Conservation (phyloP, 92 coral and sea anemone genomes). For the Anthopleura xanthogrammica region DNA sequence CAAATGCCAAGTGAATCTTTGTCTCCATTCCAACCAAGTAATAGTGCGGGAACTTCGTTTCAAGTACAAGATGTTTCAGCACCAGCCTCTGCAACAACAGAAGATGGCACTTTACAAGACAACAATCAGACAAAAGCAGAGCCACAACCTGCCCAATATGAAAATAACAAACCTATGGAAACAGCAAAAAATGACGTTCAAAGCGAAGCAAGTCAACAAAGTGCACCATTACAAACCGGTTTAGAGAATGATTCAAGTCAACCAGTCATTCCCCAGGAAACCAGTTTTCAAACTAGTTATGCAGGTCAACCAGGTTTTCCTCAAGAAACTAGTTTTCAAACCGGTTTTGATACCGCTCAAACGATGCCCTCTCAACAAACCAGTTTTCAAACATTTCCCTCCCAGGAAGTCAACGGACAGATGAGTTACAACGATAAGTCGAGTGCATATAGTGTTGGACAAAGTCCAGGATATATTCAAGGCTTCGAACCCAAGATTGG, state of each 20-base stretch:
- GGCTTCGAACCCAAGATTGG: slow-evolving; percentile 13
- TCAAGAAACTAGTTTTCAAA: background rate
- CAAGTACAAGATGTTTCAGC: background rate
- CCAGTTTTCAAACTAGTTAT: background rate
- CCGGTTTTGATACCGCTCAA: background rate
- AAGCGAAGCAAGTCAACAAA: background rate
- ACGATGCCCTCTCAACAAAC: background rate
- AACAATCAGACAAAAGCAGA: background rate
- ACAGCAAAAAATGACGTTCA: background rate
- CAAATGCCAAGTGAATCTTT: background rate
- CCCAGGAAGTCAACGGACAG: background rate
- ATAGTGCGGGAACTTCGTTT: background rate
- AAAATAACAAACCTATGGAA: background rate
- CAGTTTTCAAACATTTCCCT: background rate
- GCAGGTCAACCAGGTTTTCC: background rate
- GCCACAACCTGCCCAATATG: background rate
- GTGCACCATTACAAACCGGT: background rate
- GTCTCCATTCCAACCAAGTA: slow-evolving; percentile 4
- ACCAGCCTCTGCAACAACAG: background rate
- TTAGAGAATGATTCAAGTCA: slow-evolving; percentile 2
- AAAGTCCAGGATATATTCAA: slow-evolving; percentile 4
- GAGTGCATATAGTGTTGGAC: slow-evolving; percentile 13
- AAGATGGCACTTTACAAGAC: background rate
- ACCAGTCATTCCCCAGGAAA: background rate
- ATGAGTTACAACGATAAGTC: background rate